Evolutionary conservation across 2,113 vertebrate species (phyloP).

Genomic region (Cisticola juncidis): DNA sequence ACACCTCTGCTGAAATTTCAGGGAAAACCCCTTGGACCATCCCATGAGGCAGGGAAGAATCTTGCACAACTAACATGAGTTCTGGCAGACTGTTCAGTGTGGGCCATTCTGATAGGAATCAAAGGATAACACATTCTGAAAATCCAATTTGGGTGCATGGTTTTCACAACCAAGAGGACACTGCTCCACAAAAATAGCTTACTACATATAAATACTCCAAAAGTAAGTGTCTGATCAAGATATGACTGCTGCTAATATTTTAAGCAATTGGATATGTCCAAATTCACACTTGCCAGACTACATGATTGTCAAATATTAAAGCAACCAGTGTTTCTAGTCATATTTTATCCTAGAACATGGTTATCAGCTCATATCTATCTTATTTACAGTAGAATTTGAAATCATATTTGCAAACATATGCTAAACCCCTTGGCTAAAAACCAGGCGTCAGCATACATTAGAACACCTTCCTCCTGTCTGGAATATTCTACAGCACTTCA

Average conservation of each 20-base stretch:
- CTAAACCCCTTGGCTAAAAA: background rate
- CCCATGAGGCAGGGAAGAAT: background rate
- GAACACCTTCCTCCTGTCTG: background rate
- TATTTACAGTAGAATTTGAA: slow-evolving; percentile 2
- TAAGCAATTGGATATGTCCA: background rate
- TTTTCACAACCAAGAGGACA: background rate
- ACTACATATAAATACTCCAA: background rate
- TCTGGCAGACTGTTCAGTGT: background rate
- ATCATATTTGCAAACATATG: background rate
- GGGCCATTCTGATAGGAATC: background rate
- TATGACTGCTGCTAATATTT: background rate
- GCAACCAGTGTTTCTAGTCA: background rate
- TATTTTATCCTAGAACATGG: background rate
- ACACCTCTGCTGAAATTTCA: background rate
- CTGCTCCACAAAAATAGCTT: background rate
- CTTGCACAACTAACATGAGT: background rate
- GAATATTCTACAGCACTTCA: background rate
- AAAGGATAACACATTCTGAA: background rate
- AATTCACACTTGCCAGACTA: background rate
- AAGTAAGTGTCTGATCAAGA: background rate
- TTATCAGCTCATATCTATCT: slow-evolving; percentile 19
- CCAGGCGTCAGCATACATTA: background rate
- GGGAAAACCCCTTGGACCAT: background rate
- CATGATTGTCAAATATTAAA: background rate
- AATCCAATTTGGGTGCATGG: background rate